phyloP scores from a whole-genome alignment of 2,113 vertebrate genomes.

The Ramphastos sulfuratus region DNA sequence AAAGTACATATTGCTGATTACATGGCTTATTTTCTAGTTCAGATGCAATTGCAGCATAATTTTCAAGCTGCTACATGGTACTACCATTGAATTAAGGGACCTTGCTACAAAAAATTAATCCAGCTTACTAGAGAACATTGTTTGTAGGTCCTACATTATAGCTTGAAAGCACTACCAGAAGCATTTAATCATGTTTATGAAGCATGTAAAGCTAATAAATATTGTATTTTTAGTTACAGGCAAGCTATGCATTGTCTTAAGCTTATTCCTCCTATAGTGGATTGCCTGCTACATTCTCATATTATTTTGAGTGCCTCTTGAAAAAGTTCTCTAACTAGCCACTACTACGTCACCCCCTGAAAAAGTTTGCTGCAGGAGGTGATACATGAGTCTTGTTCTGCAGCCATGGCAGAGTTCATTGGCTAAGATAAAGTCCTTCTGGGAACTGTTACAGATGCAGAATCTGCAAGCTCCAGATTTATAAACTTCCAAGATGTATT shows the following conservation, averaged over 20 bases:
- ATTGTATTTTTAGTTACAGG: constrained; percentile 5
- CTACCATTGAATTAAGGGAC: neutral
- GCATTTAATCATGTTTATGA: constrained; percentile 1
- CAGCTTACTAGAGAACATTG: neutral
- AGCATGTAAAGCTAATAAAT: constrained; percentile 9
- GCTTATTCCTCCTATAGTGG: neutral
- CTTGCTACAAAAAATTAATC: constrained; percentile 6
- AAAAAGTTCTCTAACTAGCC: neutral
- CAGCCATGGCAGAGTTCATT: neutral
- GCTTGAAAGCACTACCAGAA: neutral
- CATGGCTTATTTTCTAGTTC: neutral
- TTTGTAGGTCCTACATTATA: neutral
- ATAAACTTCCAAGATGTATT: neutral
- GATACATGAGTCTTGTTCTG: neutral
- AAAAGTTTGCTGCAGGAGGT: neutral
- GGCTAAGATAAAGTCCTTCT: neutral
- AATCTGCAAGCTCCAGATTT: neutral
- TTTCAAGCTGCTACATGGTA: neutral
- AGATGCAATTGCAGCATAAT: neutral
- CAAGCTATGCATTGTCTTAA: neutral
- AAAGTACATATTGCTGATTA: neutral
- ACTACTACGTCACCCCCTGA: neutral
- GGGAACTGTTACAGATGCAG: neutral
- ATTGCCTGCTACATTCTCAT: neutral
- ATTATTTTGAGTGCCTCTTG: neutral